These are phyloP conservation scores for Synergus itoensis DNA, from an alignment of 2,888 invertebrate genomes.

Conservation along the genomic window DNA sequence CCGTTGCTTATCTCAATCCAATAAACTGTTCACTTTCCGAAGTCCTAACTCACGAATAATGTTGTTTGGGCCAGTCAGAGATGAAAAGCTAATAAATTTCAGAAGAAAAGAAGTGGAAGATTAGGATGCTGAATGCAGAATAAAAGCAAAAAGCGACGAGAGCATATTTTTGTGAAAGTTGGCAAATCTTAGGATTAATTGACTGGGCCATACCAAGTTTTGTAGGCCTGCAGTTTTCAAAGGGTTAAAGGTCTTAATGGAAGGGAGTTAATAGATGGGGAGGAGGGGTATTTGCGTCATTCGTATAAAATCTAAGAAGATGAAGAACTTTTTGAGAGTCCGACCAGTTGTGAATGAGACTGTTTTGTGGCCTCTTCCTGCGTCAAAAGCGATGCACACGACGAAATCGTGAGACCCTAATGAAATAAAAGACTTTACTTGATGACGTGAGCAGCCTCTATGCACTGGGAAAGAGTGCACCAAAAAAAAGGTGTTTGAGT, in stretches of 20 bases:
- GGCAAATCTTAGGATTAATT: not conserved
- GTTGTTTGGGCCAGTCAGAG: constrained; percentile 45
- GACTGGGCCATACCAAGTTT: not conserved
- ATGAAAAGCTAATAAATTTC: constrained; percentile 58
- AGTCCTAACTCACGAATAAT: not conserved
- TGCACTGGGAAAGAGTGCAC: constrained; percentile 34
- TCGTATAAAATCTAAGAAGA: not conserved
- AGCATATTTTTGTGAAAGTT: not conserved
- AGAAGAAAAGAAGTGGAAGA: constrained; percentile 52
- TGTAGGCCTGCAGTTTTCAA: not conserved
- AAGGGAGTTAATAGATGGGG: not conserved
- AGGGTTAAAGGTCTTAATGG: not conserved
- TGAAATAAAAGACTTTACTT: constrained; percentile 57
- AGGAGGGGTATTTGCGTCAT: constrained; percentile 27
- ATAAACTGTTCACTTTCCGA: not conserved
- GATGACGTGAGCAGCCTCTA: constrained; percentile 56
- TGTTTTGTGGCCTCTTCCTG: constrained; percentile 26
- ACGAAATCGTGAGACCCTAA: constrained; percentile 62
- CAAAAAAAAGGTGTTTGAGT: constrained; percentile 15
- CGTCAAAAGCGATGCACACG: constrained; percentile 40
- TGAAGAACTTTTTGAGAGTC: constrained; percentile 18
- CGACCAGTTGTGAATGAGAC: constrained; percentile 36
- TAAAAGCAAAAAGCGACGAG: not conserved
- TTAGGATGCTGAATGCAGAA: not conserved
- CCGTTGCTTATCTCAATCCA: not conserved